Percentiles rank a stretch among this genome's conserved stretches.
Conservation (phyloP, 2,888 invertebrate species). For the Callyntrura sp. region DNA sequence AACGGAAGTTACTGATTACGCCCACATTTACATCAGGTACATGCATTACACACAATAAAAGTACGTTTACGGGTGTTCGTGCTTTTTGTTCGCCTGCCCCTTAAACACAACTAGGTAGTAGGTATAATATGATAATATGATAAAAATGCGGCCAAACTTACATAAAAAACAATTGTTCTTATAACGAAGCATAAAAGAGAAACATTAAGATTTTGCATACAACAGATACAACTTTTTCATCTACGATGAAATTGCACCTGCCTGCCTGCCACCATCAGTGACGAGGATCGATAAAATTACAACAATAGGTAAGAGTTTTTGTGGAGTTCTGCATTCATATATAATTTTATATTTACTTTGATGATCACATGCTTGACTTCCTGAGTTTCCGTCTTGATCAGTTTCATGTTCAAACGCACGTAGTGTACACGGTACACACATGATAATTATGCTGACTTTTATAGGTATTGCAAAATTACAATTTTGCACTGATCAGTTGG, state of each 20-base stretch:
- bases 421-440: too few species aligned
- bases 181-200: neutral
- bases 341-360: neutral
- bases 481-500: too few species aligned
- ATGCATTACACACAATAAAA: neutral
- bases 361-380: constrained; percentile 17
- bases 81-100: neutral
- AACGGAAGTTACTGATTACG: constrained; percentile 57
- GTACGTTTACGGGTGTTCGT: neutral
- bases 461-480: too few species aligned
- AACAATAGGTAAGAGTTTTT: neutral
- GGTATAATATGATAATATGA: constrained; percentile 13
- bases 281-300: constrained; percentile 41
- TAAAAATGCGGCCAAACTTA: constrained; percentile 53
- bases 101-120: neutral
- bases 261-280: neutral
- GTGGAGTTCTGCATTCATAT: constrained; percentile 20
- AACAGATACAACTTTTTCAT: constrained; percentile 15
- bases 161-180: constrained; percentile 36
- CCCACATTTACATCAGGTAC: constrained; percentile 19
- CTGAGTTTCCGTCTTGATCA: constrained; percentile 48
- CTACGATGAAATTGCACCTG: constrained; percentile 12
- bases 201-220: neutral
- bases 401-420: too few species aligned
- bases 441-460: too few species aligned